Percentiles rank a stretch among this genome's conserved stretches.
Conservation (phyloP, 2,113 vertebrate genomes). For the Pseudopodoces humilis region DNA sequence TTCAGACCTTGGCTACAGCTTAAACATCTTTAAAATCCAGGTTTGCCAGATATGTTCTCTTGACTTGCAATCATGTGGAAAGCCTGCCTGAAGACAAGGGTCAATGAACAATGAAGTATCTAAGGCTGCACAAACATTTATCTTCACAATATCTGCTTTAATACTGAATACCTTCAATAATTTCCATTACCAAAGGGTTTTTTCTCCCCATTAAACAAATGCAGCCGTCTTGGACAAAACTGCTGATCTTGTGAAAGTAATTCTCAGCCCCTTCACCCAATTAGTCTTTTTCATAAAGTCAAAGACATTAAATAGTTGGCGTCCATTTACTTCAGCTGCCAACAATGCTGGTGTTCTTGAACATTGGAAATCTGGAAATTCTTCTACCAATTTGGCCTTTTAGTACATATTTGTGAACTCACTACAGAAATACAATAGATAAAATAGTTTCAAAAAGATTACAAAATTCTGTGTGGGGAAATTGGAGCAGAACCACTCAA, state of each 20-base stretch:
- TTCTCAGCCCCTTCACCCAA: background rate
- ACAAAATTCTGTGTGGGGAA: background rate
- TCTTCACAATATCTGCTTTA: background rate
- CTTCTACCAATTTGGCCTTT: background rate
- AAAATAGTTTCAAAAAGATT: background rate
- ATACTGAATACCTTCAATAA: conserved; percentile 19
- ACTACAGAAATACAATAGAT: background rate
- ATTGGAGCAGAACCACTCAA: background rate
- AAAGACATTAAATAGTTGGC: background rate
- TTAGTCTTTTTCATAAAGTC: background rate
- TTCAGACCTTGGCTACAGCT: background rate
- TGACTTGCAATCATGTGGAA: background rate
- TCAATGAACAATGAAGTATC: background rate
- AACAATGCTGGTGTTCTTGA: background rate
- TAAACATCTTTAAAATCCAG: background rate
- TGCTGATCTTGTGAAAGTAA: background rate
- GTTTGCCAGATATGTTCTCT: background rate
- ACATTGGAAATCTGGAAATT: background rate
- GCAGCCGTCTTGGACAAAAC: background rate
- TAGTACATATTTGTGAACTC: background rate
- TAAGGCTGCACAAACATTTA: conserved; percentile 14
- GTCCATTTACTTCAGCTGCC: background rate
- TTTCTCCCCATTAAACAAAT: conserved; percentile 37
- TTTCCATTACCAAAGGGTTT: conserved; percentile 22
- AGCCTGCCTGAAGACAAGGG: conserved; percentile 10